Evolutionary conservation across 2,888 invertebrate species (phyloP), one percentile per base, ranked within the genome.

Genomic region (Sphaerophoria taeniata): DNA sequence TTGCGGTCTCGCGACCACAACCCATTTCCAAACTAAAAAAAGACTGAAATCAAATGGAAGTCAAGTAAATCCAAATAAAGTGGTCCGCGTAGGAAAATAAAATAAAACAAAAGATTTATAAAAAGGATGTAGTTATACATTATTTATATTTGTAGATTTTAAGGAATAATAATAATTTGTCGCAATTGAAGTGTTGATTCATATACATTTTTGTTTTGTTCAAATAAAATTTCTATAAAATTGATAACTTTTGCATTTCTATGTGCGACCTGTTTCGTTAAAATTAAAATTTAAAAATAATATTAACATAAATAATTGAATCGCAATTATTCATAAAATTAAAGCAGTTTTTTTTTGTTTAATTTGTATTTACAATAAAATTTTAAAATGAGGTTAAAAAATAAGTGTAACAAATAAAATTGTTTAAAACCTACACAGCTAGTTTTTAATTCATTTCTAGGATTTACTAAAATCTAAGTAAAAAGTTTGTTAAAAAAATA

Each of bases 351-450:
- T 63, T 60, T 85, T 1, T 24, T 24, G 24, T 24, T 24, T 24
- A 24, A 24, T 24, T 24, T 24, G 67, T 80, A 85, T 85, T 70
- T 85, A 85, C 85, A 85, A 67, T 75, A 78, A 71, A 65, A 78
- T 16, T 63, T 67, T 58, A 63, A 53, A 31, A 33, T 24, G n/a
- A 65, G 49, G 65, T 43, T 55, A 47, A 70, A 60, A 74, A 58
- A 84, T 79, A 79, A 71, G 34, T 73, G 56, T 71, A 83, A 79
- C 70, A 79, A 39, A 65, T 61, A 61, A 51, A 63, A 58, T 58
- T 14, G 36, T 56, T 70, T 58, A 60, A 83, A 82, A 71, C 58
- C 61, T 82, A 78, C 61, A 51, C 49, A 61, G 33, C 69, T 51
- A 51, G 24, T 36, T 11, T 43, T 61, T 36, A 72, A 39, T 69